Evolutionary conservation across 2,113 vertebrate genomes (phyloP).

Genomic region (Phasianus colchicus): DNA sequence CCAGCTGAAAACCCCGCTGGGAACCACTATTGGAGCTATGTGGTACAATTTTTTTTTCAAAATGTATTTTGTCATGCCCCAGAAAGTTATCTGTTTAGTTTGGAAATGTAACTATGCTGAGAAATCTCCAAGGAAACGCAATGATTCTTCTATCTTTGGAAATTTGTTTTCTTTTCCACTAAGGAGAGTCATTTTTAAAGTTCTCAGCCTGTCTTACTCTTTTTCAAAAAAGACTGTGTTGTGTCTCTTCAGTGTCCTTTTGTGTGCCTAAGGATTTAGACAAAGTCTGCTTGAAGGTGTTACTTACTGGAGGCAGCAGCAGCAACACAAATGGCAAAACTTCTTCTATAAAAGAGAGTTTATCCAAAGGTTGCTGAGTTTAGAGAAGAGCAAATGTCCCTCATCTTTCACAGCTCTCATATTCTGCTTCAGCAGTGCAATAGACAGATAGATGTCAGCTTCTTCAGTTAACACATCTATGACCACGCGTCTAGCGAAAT

Average conservation of each 20-base stretch:
- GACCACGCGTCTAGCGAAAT: not conserved
- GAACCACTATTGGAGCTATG: not conserved
- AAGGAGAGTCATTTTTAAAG: not conserved
- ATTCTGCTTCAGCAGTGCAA: not conserved
- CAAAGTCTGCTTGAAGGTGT: not conserved
- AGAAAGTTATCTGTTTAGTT: conserved; percentile 8
- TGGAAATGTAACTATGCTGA: not conserved
- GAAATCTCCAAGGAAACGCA: not conserved
- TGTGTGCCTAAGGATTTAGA: not conserved
- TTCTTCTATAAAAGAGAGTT: conserved; percentile 1
- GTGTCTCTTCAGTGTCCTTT: fast-evolving
- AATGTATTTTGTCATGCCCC: not conserved
- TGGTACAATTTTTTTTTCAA: not conserved
- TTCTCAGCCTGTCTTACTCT: not conserved
- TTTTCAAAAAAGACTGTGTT: not conserved
- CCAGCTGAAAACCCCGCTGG: not conserved
- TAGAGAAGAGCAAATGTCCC: not conserved
- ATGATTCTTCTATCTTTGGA: not conserved
- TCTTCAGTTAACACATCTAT: not conserved
- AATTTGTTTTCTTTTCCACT: not conserved
- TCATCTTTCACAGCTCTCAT: not conserved
- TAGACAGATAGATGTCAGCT: not conserved
- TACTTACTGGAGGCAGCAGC: not conserved
- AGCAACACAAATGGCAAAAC: not conserved
- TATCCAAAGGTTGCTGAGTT: not conserved